phyloP scores from a whole-genome alignment of 2,797 vertebrate genomes.

The Remorina albescens region DNA sequence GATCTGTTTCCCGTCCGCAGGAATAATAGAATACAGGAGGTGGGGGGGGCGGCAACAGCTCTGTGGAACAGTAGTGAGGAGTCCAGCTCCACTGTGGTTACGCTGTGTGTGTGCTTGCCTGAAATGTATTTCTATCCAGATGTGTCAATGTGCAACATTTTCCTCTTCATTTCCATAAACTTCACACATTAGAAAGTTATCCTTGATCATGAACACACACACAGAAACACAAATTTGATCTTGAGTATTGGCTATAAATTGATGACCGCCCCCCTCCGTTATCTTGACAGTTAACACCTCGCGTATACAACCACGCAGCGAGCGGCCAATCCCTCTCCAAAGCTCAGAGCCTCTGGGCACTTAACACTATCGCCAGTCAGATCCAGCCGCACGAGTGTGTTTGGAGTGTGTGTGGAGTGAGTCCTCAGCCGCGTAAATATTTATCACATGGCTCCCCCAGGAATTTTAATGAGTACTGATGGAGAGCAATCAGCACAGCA shows the following conservation, averaged over 20 bases:
- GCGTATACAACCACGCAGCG: slow-evolving; percentile 42
- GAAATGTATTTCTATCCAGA: slow-evolving; percentile 64
- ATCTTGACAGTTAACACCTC: slow-evolving; percentile 75
- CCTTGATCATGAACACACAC: slow-evolving; percentile 37
- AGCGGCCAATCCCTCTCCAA: slow-evolving; percentile 39
- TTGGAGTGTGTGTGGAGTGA: slow-evolving; percentile 80
- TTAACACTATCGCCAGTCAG: slow-evolving; percentile 69
- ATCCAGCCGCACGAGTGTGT: slow-evolving; percentile 73
- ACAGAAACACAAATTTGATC: slow-evolving; percentile 36
- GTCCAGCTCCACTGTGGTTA: slow-evolving; percentile 74
- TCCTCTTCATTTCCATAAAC: slow-evolving; percentile 73
- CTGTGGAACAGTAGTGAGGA: slow-evolving; percentile 75
- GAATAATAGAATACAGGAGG: slow-evolving; percentile 79
- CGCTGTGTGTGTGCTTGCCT: slow-evolving; percentile 34
- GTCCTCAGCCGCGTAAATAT: slow-evolving; percentile 80
- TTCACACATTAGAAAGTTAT: slow-evolving; percentile 70
- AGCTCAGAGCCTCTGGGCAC: slow-evolving; percentile 61
- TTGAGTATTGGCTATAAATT: slow-evolving; percentile 53
- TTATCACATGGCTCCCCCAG: slow-evolving; percentile 75
- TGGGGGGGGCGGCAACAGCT: slow-evolving; percentile 42
- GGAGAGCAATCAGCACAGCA: slow-evolving; percentile 67
- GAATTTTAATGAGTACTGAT: slow-evolving; percentile 82
- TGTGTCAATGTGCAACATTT: slow-evolving; percentile 66
- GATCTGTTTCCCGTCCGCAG: slow-evolving; percentile 79
- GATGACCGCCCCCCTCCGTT: slow-evolving; percentile 38